These are phyloP conservation scores for Acheta domesticus DNA, from an alignment of 2,888 invertebrate species.

Conservation along the genomic window DNA sequence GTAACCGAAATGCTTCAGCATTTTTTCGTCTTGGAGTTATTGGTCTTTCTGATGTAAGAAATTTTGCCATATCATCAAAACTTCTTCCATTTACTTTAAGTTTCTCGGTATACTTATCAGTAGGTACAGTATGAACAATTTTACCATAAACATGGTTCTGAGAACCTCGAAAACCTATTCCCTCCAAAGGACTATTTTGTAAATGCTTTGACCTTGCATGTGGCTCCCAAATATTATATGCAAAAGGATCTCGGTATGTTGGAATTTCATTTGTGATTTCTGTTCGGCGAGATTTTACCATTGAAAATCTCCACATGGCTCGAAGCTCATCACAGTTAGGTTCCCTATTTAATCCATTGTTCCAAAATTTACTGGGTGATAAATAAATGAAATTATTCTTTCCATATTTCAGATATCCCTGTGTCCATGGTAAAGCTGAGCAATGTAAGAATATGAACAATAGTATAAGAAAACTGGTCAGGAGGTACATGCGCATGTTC, in stretches of 20 bases:
- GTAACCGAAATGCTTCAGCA: constrained; percentile 22
- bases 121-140: constrained; percentile 67
- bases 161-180: background rate
- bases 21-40: constrained; percentile 22
- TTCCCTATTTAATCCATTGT: constrained; percentile 51
- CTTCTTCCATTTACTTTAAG: constrained; percentile 49
- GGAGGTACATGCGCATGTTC: background rate
- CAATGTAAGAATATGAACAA: background rate
- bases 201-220: constrained; percentile 44
- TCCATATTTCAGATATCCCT: background rate
- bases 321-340: constrained; percentile 83
- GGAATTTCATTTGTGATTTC: constrained; percentile 84
- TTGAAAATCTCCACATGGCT: constrained; percentile 89
- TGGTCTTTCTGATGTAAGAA: background rate
- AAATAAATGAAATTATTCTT: background rate
- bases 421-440: background rate
- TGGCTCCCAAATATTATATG: constrained; percentile 77
- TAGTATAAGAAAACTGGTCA: background rate
- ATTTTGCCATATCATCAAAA: constrained; percentile 52
- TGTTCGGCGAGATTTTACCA: constrained; percentile 79
- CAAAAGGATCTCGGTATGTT: constrained; percentile 75
- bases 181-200: constrained; percentile 44
- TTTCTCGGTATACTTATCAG: constrained; percentile 43
- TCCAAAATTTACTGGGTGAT: background rate
- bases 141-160: constrained; percentile 60